Base-by-base conservation (phyloP, 2,888 invertebrate species). In the Molanna angustata region DNA sequence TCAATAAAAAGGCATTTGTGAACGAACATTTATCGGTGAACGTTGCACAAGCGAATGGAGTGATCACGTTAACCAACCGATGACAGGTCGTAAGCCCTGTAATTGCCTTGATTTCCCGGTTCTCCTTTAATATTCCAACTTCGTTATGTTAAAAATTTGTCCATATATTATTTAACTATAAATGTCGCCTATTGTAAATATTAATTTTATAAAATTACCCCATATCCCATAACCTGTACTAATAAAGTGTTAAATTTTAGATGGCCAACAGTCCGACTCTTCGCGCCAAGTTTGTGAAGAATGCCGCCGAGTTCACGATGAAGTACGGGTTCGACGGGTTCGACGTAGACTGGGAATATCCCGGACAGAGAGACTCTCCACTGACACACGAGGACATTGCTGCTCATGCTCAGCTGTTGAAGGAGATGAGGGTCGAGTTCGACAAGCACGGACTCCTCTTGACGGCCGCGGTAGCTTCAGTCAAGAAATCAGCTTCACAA, bases 291-390 rank as follows among this genome's bases (percentile, higher is more conserved):
- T 80, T 84, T 57, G 74, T 79, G 4, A 59, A 72, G 11, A 78
- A 73, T 39, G 75, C 74, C 2, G 63, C 79, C 0, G 61, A 64
- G 0, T 79, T 82, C 60, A 61, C 81, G 1, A 60, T 67, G 37
- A 66, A 67, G 16, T 69, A 81, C 61, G 66, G 67, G 1, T 84
- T 84, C 59, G 80, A 84, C 61, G 84, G 84, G 3, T 71, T 84
- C 19, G 83, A 84, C 63, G 56, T 84, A n/a, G 82, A 83, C 62
- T 84, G 83, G 83, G 79, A 82, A 59, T 82, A 80, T 61, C 81
- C 82, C 0, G 72, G 66, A 11, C 73, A 77, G 62, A 64, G 78
- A 46, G 54, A 54, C 21, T 47, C 54, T 13, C 76, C 75, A 22
- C 78, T 73, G 18, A 55, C 48, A 1, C 45, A 60, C 0, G 53